Evolutionary conservation across 2,888 invertebrate genomes (phyloP).

Genomic region (Caenorhabditis virilis): DNA sequence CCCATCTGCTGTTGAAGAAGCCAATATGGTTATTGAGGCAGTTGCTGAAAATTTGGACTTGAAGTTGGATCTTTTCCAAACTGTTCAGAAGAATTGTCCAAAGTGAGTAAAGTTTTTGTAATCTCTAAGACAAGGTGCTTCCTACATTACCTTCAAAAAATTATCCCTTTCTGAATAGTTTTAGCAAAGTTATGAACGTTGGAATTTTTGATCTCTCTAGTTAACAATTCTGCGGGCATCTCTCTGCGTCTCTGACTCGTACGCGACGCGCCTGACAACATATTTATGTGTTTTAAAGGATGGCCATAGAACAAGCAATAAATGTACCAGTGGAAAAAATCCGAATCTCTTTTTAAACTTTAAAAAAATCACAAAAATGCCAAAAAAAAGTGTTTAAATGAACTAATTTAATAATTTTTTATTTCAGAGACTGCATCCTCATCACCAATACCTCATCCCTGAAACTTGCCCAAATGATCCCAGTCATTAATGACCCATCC

Average conservation of each 20-base stretch:
- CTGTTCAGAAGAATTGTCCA: slow-evolving; percentile 76
- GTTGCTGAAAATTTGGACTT: slow-evolving; percentile 82
- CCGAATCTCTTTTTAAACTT: too few species aligned
- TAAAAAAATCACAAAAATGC: background rate
- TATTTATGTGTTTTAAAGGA: too few species aligned
- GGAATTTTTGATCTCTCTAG: too few species aligned
- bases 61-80: slow-evolving; percentile 79
- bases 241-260: too few species aligned
- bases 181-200: too few species aligned
- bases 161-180: background rate
- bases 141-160: slow-evolving; percentile 1
- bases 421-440: slow-evolving; percentile 79
- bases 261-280: too few species aligned
- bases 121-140: too few species aligned
- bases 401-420: background rate
- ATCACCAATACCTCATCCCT: slow-evolving; percentile 88
- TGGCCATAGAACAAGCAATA: too few species aligned
- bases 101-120: slow-evolving; percentile 58
- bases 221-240: too few species aligned
- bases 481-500: slow-evolving; percentile 69
- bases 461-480: slow-evolving; percentile 79
- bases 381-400: too few species aligned
- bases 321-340: too few species aligned
- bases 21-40: slow-evolving; percentile 83
- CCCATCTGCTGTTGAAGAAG: slow-evolving; percentile 73